Percentiles rank a stretch among this genome's conserved stretches.
phyloP scores from a whole-genome alignment of 2,888 invertebrate genomes.

The Morpho helenor region DNA sequence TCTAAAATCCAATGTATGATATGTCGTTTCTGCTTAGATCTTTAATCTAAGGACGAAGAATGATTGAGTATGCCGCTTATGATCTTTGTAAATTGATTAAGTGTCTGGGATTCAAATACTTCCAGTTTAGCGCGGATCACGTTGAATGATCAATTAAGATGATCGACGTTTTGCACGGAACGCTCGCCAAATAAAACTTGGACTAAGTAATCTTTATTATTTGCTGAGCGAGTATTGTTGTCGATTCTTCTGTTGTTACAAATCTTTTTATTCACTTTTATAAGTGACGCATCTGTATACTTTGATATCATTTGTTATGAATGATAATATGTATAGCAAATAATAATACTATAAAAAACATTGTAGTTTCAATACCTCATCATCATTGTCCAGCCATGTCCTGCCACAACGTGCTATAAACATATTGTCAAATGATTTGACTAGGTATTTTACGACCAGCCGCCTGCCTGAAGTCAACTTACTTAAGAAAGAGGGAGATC shows the following conservation, averaged over 20 bases:
- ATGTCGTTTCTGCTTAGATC: constrained; percentile 5
- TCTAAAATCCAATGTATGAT: no score
- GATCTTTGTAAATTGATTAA: constrained; percentile 71
- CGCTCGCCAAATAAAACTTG: constrained; percentile 39
- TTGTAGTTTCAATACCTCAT: no score
- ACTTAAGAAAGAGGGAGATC: no score
- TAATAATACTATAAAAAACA: no score
- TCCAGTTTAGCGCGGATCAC: constrained; percentile 50
- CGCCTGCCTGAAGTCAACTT: no score
- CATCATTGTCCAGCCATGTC: no score
- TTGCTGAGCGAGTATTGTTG: constrained; percentile 28
- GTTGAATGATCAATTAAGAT: constrained; percentile 71
- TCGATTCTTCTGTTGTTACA: constrained; percentile 16
- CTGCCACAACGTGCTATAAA: no score
- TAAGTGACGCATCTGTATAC: constrained; percentile 3
- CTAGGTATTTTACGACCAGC: no score
- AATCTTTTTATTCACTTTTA: constrained; percentile 8
- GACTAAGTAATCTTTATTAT: constrained; percentile 26
- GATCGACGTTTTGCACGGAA: constrained; percentile 49
- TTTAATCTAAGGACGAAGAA: constrained; percentile 28
- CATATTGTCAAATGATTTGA: no score
- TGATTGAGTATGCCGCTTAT: constrained; percentile 58
- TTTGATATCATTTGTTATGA: background rate
- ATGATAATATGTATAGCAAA: no score
- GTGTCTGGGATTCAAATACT: constrained; percentile 62